Base-by-base conservation (phyloP, 2,888 invertebrate genomes). In the Parasteatoda lunata region DNA sequence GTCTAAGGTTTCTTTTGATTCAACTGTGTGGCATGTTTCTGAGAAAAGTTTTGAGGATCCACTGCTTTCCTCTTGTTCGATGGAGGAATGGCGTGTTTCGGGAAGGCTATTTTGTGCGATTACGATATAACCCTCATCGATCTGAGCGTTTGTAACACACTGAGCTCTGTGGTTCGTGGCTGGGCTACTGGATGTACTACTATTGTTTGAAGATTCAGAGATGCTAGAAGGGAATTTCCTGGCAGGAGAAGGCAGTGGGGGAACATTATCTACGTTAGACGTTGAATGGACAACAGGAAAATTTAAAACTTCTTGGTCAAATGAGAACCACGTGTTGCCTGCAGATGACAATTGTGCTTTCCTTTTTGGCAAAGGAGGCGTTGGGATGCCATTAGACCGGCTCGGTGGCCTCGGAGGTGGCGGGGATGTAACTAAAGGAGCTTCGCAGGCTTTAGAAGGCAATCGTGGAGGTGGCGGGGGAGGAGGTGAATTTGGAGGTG, bases 401-500 rank as follows among this genome's bases (percentile, higher is more conserved):
- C 73, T 72, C 7, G 77, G 81, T 9, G 81, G 81, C 15, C 78
- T 71, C 15, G 84, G 84, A 1, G 85, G 82, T 8, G 85, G 85
- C 3, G 85, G 85, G 0, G 88, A 75, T 45, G 68, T 48, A 52
- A 52, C 51, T 5, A n/a, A 15, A 45, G 64, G 54, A n/a, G 66
- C 52, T 54, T 86, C 85, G 4, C 30, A 48, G 6, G 47, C 64
- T 52, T 77, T 80, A 8, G 66, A 68, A 7, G 88, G 85, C 6
- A 88, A 45, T 65, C 88, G 81, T 11, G 88, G 84, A 52, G 84
- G 88, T 11, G 85, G 85, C 7, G 88, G 88, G 1, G 88, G 88
- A 3, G 88, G 88, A 3, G 88, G 88, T 5, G 88, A 80, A 68
- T 72, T 80, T 13, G 71, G 79, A 64, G 84, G 88, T 6, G 77